phyloP scores from a whole-genome alignment of 2,113 vertebrate species.

The Prietella phreatophila region DNA sequence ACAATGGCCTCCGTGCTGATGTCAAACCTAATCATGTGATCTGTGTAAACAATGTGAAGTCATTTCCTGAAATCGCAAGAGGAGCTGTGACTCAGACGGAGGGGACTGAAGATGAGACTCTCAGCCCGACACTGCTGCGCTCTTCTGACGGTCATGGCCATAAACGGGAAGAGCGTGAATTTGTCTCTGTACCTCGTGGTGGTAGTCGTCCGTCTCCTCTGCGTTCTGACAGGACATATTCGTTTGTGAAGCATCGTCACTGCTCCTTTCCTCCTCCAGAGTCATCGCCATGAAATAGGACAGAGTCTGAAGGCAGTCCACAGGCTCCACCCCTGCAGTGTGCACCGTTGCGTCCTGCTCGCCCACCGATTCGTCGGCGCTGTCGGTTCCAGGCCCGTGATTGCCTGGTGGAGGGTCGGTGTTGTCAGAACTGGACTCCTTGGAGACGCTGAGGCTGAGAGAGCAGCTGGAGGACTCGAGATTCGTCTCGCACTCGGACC shows the following conservation, averaged over 20 bases:
- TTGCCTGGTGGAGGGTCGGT: constrained; percentile 30
- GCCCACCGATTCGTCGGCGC: neutral
- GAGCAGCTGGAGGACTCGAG: constrained; percentile 28
- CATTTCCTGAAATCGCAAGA: neutral
- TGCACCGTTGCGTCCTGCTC: constrained; percentile 23
- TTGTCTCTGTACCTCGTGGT: constrained; percentile 25
- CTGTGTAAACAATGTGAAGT: neutral
- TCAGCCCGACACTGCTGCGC: neutral
- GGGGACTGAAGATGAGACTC: neutral
- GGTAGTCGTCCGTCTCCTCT: constrained; percentile 26
- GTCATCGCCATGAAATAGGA: constrained; percentile 52
- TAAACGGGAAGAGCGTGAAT: neutral
- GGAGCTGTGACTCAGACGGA: neutral
- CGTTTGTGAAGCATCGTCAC: neutral
- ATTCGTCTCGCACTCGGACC: constrained; percentile 33
- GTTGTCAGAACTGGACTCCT: constrained; percentile 47
- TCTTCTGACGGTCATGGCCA: neutral
- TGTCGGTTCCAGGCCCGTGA: neutral
- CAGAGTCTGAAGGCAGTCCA: constrained; percentile 52
- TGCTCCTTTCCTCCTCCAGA: constrained; percentile 38
- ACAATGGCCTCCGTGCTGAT: neutral
- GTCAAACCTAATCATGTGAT: neutral
- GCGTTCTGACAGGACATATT: neutral
- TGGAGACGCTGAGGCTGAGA: neutral
- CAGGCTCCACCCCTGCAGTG: neutral